Conservation (phyloP, 1,140 invertebrate species). For the Drosophila carrolli region DNA sequence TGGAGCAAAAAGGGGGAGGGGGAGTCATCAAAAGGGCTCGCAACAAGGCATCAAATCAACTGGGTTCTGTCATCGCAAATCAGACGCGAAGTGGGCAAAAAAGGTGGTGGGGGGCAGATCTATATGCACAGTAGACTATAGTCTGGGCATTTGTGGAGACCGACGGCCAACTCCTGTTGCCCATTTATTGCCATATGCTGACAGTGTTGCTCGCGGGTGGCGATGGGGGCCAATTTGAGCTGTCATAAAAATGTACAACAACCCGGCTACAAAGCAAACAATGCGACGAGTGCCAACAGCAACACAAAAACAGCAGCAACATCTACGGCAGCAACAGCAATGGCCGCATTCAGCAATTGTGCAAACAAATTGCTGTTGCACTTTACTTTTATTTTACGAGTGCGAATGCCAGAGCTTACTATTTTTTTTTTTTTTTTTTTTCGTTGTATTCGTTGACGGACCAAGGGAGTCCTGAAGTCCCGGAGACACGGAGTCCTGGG, state of each 20-base stretch:
- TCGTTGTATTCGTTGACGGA: constrained; percentile 38
- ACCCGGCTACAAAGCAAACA: constrained; percentile 80
- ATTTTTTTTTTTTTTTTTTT: constrained; percentile 10
- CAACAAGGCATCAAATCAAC: constrained; percentile 64
- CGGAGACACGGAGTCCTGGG: constrained; percentile 28
- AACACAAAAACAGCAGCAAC: constrained; percentile 49
- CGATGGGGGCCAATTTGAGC: constrained; percentile 81
- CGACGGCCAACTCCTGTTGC: constrained; percentile 42
- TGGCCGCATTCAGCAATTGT: constrained; percentile 81
- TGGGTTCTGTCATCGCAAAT: constrained; percentile 58
- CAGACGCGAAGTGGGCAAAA: constrained; percentile 64
- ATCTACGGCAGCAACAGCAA: constrained; percentile 58
- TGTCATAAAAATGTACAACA: constrained; percentile 82
- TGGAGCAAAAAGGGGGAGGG: constrained; percentile 33
- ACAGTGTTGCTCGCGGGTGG: constrained; percentile 75
- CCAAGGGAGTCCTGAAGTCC: constrained; percentile 56
- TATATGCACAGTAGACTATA: constrained; percentile 4
- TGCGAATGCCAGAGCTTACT: constrained; percentile 75
- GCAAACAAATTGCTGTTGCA: constrained; percentile 82
- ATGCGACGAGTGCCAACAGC: constrained; percentile 80
- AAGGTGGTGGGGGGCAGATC: not conserved
- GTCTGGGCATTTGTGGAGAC: constrained; percentile 23
- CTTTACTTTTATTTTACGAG: constrained; percentile 83
- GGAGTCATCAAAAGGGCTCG: constrained; percentile 30
- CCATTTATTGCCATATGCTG: constrained; percentile 82